These are phyloP conservation scores for Didymodactylos carnosus DNA, from an alignment of 2,888 invertebrate genomes.

Conservation along the genomic window DNA sequence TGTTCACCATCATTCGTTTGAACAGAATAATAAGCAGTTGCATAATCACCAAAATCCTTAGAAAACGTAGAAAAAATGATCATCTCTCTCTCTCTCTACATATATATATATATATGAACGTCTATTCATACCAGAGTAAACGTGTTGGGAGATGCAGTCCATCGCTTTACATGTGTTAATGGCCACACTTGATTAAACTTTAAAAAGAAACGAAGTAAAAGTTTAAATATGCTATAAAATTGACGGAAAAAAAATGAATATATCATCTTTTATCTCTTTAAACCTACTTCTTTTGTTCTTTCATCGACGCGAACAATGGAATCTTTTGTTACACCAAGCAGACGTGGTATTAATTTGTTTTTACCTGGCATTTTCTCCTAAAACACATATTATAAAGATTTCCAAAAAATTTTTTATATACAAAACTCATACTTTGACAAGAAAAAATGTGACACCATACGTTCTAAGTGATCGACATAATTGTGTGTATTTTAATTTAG, in stretches of 20 bases:
- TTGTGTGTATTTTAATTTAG: conserved; percentile 92
- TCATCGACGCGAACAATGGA: conserved; percentile 92
- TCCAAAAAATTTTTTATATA: no score
- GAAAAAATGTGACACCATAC: conserved; percentile 97
- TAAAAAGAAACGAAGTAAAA: no score
- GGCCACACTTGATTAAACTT: conserved; percentile 85
- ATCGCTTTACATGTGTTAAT: conserved; percentile 76
- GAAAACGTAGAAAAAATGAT: background rate
- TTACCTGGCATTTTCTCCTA: conserved; percentile 90
- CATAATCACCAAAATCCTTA: conserved; percentile 90
- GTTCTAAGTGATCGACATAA: conserved; percentile 80
- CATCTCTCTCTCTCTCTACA: background rate
- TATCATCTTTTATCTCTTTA: no score
- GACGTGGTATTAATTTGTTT: conserved; percentile 84
- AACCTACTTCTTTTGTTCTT: conserved; percentile 57
- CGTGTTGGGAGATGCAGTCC: conserved; percentile 95
- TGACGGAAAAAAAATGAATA: background rate
- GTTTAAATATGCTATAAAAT: no score
- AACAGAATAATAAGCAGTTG: conserved; percentile 95
- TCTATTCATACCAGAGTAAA: conserved; percentile 50
- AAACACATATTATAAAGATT: no score
- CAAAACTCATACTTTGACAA: conserved; percentile 49
- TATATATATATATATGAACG: background rate
- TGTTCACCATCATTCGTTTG: conserved; percentile 97
- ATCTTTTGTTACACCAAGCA: conserved; percentile 92